Evolutionary conservation across 2,113 vertebrate species (phyloP).

Genomic region (Rana temporaria): DNA sequence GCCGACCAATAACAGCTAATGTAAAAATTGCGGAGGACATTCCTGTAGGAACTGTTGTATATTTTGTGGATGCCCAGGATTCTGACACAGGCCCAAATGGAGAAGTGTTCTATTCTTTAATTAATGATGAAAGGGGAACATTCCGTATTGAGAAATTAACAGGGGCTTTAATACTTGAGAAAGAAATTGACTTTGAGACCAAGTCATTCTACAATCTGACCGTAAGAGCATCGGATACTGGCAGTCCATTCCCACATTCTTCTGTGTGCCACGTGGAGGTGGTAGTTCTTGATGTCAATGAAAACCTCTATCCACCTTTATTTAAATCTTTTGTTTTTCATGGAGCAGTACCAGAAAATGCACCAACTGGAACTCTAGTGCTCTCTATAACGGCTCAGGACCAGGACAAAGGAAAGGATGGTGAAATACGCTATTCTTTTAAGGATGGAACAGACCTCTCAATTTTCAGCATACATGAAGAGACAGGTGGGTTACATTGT

Average conservation of each 20-base stretch:
- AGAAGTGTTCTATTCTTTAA: slow-evolving; percentile 83
- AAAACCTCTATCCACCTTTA: slow-evolving; percentile 86
- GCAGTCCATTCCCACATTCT: slow-evolving; percentile 82
- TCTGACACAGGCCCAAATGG: slow-evolving; percentile 82
- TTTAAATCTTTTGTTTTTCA: slow-evolving; percentile 88
- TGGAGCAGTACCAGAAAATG: slow-evolving; percentile 83
- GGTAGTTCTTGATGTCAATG: slow-evolving; percentile 89
- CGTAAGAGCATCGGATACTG: slow-evolving; percentile 84
- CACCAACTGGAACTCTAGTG: slow-evolving; percentile 79
- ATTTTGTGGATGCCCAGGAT: slow-evolving; percentile 90
- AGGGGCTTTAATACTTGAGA: slow-evolving; percentile 84
- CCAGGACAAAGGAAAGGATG: slow-evolving; percentile 85
- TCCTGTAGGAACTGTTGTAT: slow-evolving; percentile 81
- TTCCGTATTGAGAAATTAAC: slow-evolving; percentile 83
- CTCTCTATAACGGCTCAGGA: slow-evolving; percentile 81
- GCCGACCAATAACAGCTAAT: slow-evolving; percentile 77
- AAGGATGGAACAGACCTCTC: slow-evolving; percentile 87
- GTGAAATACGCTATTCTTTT: slow-evolving; percentile 87
- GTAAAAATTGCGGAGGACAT: slow-evolving; percentile 90
- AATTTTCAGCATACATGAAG: slow-evolving; percentile 84
- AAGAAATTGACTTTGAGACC: slow-evolving; percentile 91
- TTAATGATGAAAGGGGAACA: slow-evolving; percentile 77
- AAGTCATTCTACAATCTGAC: slow-evolving; percentile 86
- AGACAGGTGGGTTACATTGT: slow-evolving; percentile 82
- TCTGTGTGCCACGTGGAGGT: slow-evolving; percentile 89